phyloP scores from a whole-genome alignment of 2,113 vertebrate species.

The Hipposideros armiger region DNA sequence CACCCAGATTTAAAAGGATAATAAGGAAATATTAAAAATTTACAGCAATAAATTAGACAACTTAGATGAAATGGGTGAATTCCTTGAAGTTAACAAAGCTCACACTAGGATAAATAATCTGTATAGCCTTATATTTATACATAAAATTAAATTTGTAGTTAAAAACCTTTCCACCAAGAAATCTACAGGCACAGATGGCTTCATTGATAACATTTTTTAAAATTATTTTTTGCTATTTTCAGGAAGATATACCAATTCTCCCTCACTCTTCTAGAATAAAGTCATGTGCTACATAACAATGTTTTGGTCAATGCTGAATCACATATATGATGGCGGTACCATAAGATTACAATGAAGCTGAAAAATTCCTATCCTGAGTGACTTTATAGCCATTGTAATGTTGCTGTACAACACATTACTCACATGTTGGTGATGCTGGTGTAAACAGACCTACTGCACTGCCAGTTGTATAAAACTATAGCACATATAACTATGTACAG shows the following conservation, averaged over 20 bases:
- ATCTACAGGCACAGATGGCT: neutral
- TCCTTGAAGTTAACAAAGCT: neutral
- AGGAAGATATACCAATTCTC: neutral
- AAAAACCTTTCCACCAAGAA: neutral
- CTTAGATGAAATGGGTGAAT: neutral
- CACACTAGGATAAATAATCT: neutral
- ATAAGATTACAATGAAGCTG: neutral
- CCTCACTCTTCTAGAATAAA: neutral
- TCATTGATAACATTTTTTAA: neutral
- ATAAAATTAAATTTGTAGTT: neutral
- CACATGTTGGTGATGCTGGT: neutral
- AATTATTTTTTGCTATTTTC: neutral
- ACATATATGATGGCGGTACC: no score
- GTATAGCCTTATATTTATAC: neutral
- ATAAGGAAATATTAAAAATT: neutral
- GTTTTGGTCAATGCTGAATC: neutral
- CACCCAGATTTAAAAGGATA: neutral
- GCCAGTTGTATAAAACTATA: neutral
- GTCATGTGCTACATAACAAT: neutral
- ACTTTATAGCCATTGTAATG: no score
- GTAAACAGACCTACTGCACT: neutral
- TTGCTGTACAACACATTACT: neutral
- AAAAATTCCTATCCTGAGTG: neutral
- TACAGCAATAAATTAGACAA: neutral
- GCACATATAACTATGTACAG: neutral